These are phyloP conservation scores for Machimus atricapillus DNA, from an alignment of 2,888 invertebrate genomes.

Conservation along the genomic window DNA sequence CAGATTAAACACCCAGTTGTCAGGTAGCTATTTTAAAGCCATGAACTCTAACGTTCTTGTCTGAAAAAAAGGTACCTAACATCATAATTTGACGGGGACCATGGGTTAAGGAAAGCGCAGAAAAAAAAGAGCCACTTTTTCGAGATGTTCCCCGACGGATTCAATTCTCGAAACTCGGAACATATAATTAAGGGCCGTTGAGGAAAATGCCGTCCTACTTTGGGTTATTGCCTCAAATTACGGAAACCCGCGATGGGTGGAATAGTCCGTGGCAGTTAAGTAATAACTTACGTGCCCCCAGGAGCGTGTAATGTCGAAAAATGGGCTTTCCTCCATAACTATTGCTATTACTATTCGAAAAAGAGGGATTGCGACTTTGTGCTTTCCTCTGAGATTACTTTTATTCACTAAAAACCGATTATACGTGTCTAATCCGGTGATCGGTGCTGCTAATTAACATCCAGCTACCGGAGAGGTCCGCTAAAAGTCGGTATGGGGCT, in stretches of 20 bases:
- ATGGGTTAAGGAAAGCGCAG: not conserved
- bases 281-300: not conserved
- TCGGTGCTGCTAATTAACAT: not conserved
- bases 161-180: constrained; percentile 42
- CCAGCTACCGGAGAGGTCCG: not conserved
- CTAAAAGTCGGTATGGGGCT: not conserved
- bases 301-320: not conserved
- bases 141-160: constrained; percentile 5
- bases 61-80: not conserved
- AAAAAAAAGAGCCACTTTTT: not conserved
- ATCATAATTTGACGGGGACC: not conserved
- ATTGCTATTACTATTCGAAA: not conserved
- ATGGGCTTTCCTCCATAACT: not conserved
- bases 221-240: constrained; percentile 43
- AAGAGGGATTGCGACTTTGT: not conserved
- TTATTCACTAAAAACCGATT: not conserved
- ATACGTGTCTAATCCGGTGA: not conserved
- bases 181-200: constrained; percentile 38
- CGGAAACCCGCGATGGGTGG: constrained; percentile 15
- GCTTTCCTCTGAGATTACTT: not conserved
- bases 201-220: constrained; percentile 8
- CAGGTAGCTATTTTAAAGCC: constrained; percentile 34
- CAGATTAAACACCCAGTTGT: constrained; percentile 35
- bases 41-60: not conserved
- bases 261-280: not conserved